Evolutionary conservation across 2,797 vertebrate species (phyloP).

Genomic region (Syndactyla subalaris): DNA sequence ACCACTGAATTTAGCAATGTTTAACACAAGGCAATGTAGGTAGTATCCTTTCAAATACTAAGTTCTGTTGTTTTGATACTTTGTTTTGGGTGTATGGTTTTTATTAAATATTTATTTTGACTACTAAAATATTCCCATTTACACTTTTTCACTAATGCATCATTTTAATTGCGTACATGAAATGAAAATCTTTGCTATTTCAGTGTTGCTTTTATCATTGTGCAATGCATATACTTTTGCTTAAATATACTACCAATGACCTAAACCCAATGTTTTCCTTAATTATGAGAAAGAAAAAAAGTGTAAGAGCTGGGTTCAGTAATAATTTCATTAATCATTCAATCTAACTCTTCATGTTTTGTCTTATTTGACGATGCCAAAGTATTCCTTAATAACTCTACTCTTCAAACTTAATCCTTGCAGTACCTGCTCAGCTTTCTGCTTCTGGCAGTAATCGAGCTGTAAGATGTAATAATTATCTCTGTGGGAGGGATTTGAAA

Average conservation of each 20-base stretch:
- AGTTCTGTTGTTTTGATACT: conserved; percentile 52
- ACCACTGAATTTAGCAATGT: conserved; percentile 36
- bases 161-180: conserved; percentile 36
- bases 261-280: background rate
- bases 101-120: conserved; percentile 79
- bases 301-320: background rate
- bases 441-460: background rate
- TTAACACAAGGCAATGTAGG: conserved; percentile 46
- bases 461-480: background rate
- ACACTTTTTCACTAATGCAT: conserved; percentile 2
- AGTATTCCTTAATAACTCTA: background rate
- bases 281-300: background rate
- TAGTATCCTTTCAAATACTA: conserved; percentile 56
- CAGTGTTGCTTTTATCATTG: conserved; percentile 11
- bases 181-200: background rate
- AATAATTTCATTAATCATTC: conserved; percentile 3
- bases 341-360: conserved; percentile 19
- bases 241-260: background rate
- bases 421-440: background rate
- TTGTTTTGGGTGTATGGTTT: conserved; percentile 51
- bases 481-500: background rate
- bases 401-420: background rate
- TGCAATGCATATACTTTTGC: conserved; percentile 31
- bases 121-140: conserved; percentile 66
- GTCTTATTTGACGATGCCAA: background rate